Evolutionary conservation across 2,797 vertebrate genomes (phyloP).

Genomic region (Podargus strigoides): DNA sequence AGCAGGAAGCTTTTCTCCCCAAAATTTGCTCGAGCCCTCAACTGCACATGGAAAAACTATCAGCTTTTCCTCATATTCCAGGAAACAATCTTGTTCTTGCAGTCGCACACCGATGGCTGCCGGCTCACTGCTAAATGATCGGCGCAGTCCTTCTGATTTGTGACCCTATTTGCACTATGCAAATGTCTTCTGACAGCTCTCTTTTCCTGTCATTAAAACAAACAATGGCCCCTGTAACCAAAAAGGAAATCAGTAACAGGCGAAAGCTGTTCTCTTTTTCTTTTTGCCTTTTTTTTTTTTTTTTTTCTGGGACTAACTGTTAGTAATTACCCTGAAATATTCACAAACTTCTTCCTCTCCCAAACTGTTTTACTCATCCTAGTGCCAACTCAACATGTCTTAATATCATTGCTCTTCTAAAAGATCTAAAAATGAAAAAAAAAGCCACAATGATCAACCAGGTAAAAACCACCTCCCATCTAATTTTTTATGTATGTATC

Average conservation of each 20-base stretch:
- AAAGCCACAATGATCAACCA: not conserved
- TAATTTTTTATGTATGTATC: fast-evolving
- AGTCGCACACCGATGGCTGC: not conserved
- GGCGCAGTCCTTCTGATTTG: constrained; percentile 29
- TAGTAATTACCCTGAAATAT: constrained; percentile 47
- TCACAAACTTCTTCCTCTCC: constrained; percentile 18
- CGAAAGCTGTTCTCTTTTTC: constrained; percentile 28
- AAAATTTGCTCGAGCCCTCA: not conserved
- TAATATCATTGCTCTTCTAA: not conserved
- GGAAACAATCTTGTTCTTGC: not conserved
- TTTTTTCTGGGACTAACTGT: not conserved
- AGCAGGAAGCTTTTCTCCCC: not conserved
- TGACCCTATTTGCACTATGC: constrained; percentile 63
- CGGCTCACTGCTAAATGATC: not conserved
- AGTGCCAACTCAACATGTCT: not conserved
- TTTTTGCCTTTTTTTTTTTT: not conserved
- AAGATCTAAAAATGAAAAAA: not conserved
- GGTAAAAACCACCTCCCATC: not conserved
- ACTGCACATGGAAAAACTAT: not conserved
- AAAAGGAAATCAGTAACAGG: constrained; percentile 62
- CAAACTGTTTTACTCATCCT: not conserved
- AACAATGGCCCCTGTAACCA: constrained; percentile 60
- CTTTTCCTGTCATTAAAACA: constrained; percentile 67
- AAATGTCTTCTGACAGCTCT: constrained; percentile 65
- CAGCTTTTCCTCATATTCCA: not conserved